These are phyloP conservation scores for Poecilia velifera DNA, from an alignment of 2,797 vertebrate genomes.

Conservation along the genomic window DNA sequence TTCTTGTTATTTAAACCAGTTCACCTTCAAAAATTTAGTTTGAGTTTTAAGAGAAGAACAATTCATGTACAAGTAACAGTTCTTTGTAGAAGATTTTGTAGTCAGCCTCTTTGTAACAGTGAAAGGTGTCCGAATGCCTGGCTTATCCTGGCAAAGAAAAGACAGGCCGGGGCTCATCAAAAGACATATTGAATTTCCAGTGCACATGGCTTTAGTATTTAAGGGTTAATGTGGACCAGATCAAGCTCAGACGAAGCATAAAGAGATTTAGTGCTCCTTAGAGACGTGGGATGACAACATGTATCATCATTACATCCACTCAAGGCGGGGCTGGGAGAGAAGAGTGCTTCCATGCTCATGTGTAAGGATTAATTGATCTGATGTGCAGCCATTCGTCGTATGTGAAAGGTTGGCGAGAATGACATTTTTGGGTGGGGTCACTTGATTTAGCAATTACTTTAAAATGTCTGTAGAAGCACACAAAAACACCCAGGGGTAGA, in stretches of 20 bases:
- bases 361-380: conserved; percentile 40
- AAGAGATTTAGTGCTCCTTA: conserved; percentile 32
- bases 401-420: conserved; percentile 19
- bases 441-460: conserved; percentile 15
- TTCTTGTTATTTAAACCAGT: neutral
- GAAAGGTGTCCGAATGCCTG: neutral
- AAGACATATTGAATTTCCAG: conserved; percentile 9
- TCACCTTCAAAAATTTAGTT: neutral
- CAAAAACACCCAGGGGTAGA: neutral
- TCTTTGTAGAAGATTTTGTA: neutral
- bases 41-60: neutral
- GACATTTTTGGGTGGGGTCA: conserved; percentile 23
- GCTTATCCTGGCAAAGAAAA: neutral
- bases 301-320: conserved; percentile 32
- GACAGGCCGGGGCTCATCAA: neutral
- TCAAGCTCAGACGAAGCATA: conserved; percentile 30
- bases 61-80: neutral
- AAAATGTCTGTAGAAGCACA: conserved; percentile 21
- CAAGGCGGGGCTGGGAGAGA: neutral
- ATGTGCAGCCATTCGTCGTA: conserved; percentile 43
- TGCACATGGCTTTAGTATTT: conserved; percentile 5
- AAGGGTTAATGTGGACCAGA: conserved; percentile 40
- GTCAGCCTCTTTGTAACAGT: neutral
- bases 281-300: conserved; percentile 53
- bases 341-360: conserved; percentile 21